Evolutionary conservation across 2,113 vertebrate genomes (phyloP).

Genomic region (Anolis sagrei): DNA sequence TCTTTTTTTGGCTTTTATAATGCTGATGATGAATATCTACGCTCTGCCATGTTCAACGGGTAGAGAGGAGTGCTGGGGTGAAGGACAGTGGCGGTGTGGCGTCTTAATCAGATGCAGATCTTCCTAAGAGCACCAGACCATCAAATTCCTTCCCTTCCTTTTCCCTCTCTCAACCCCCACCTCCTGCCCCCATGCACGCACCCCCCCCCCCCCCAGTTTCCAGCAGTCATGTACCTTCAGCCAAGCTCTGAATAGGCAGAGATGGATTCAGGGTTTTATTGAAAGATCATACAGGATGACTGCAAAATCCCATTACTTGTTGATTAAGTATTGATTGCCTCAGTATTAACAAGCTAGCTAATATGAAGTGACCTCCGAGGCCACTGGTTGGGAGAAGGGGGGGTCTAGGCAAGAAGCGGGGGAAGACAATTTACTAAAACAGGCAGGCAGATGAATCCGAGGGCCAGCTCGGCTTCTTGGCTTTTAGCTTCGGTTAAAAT

Average conservation of each 20-base stretch:
- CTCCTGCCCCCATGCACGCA: conserved; percentile 44
- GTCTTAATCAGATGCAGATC: conserved; percentile 98
- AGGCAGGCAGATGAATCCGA: conserved; percentile 85
- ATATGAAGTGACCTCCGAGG: conserved; percentile 98
- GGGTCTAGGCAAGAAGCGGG: neutral
- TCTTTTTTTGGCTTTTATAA: conserved; percentile 74
- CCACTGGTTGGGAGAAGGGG: conserved; percentile 82
- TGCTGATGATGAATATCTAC: conserved; percentile 73
- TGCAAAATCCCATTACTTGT: conserved; percentile 99
- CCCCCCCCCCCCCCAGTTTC: conserved; percentile 76
- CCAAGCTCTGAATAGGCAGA: conserved; percentile 85
- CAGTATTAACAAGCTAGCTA: conserved; percentile 99
- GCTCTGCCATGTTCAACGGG: conserved; percentile 75
- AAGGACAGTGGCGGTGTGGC: conserved; percentile 92
- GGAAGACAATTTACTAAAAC: conserved; percentile 87
- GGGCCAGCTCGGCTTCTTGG: conserved; percentile 84
- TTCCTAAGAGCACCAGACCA: conserved; percentile 95
- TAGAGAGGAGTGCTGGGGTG: conserved; percentile 90
- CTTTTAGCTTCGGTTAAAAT: conserved; percentile 97
- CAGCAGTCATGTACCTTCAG: conserved; percentile 85
- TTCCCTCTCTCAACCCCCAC: neutral
- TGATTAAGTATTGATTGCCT: conserved; percentile 99
- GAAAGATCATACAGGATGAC: conserved; percentile 99
- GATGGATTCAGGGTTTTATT: conserved; percentile 98
- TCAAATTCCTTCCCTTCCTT: conserved; percentile 82